Conservation (phyloP, 2,113 vertebrate species). For the Abramis brama region DNA sequence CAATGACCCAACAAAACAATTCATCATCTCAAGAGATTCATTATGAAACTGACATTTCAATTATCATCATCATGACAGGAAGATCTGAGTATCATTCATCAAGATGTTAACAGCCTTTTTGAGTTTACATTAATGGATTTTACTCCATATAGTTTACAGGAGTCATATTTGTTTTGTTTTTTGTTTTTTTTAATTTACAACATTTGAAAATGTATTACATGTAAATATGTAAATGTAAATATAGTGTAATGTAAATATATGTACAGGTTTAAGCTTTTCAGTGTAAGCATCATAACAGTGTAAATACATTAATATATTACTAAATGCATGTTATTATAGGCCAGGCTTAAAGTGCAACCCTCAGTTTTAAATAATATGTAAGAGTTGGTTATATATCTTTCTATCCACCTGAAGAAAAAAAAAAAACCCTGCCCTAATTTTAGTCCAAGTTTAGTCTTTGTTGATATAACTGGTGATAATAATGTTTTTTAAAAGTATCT, state of each 20-base stretch:
- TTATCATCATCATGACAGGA: conserved; percentile 33
- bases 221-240: neutral
- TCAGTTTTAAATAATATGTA: no score
- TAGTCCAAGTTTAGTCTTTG: neutral
- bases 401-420: neutral
- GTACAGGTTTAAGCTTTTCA: neutral
- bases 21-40: conserved; percentile 48
- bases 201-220: neutral
- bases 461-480: neutral
- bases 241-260: neutral
- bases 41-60: conserved; percentile 48
- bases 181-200: no score
- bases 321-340: no score
- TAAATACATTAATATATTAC: neutral
- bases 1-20: conserved; percentile 27
- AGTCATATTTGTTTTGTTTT: neutral
- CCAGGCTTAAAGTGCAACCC: neutral
- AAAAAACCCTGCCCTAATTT: neutral
- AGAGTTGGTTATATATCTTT: neutral
- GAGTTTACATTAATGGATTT: conserved; percentile 1
- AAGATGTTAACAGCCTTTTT: conserved; percentile 30
- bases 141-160: neutral
- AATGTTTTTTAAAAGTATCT: neutral
- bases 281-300: neutral
- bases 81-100: conserved; percentile 28